Evolutionary conservation across 2,797 vertebrate species (phyloP).

Genomic region (Hyperoplus immaculatus): DNA sequence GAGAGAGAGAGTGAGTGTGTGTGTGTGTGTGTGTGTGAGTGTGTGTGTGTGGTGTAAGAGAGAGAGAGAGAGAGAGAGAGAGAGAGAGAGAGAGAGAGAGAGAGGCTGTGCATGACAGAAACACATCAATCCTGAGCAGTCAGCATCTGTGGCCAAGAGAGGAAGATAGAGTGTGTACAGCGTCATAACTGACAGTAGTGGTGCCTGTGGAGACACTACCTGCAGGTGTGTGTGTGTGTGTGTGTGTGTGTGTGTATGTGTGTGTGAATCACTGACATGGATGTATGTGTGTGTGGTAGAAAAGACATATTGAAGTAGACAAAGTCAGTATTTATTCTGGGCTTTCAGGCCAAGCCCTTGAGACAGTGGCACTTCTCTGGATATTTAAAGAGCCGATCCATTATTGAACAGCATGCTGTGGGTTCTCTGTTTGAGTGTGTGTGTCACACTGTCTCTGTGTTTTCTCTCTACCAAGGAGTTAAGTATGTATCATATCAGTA

Average conservation of each 20-base stretch:
- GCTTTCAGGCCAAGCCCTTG: constrained; percentile 50
- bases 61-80: neutral
- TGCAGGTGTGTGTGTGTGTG: neutral
- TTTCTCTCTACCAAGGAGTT: neutral
- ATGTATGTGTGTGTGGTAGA: constrained; percentile 7
- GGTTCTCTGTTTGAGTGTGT: constrained; percentile 26
- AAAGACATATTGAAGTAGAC: constrained; percentile 1
- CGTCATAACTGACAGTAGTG: constrained; percentile 21
- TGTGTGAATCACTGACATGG: constrained; percentile 9
- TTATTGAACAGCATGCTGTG: constrained; percentile 79
- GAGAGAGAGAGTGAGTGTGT: too few relatives aligned
- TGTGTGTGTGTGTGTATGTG: neutral
- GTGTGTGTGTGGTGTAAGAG: too few relatives aligned
- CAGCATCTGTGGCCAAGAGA: constrained; percentile 62
- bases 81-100: neutral
- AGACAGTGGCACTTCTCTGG: constrained; percentile 64
- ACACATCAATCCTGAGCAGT: constrained; percentile 46
- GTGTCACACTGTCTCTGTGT: neutral
- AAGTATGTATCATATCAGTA: neutral
- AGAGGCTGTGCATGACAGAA: constrained; percentile 34
- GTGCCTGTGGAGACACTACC: neutral
- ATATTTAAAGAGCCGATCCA: constrained; percentile 82
- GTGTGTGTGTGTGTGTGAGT: too few relatives aligned
- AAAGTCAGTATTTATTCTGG: constrained; percentile 57
- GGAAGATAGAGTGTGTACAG: constrained; percentile 13